These are phyloP conservation scores for Idaea biselata DNA, from an alignment of 2,888 invertebrate species.

Conservation along the genomic window DNA sequence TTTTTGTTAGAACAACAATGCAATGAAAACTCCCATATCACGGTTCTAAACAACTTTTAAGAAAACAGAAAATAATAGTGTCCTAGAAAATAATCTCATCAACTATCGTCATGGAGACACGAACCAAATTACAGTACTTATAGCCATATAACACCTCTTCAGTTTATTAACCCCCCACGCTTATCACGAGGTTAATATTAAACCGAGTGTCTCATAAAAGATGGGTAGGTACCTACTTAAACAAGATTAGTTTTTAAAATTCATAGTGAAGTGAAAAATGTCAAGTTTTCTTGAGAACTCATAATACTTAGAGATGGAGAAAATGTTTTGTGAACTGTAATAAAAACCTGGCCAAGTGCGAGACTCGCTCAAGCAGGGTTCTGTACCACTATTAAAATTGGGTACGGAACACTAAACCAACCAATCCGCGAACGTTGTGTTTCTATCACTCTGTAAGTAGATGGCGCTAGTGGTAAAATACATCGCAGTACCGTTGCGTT, in stretches of 20 bases:
- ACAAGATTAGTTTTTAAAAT: conserved; percentile 19
- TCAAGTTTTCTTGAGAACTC: conserved; percentile 3
- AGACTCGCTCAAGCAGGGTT: too few relatives aligned
- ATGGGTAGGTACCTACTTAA: conserved; percentile 18
- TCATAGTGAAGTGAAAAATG: conserved; percentile 9
- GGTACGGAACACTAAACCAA: too few relatives aligned
- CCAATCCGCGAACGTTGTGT: too few relatives aligned
- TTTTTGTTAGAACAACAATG: too few relatives aligned
- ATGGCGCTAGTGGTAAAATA: too few relatives aligned
- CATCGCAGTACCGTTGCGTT: too few relatives aligned
- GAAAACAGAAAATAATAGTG: background rate
- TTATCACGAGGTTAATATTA: conserved; percentile 24
- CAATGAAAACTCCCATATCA: too few relatives aligned
- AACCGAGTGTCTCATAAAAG: background rate
- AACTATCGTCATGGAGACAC: background rate
- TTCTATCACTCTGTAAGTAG: too few relatives aligned
- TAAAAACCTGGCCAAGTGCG: background rate
- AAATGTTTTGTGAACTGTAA: background rate
- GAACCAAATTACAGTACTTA: background rate
- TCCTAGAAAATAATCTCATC: background rate
- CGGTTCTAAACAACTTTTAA: too few relatives aligned
- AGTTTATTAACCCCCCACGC: conserved; percentile 26
- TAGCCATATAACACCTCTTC: conserved; percentile 6
- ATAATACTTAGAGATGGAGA: background rate
- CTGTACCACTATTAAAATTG: too few relatives aligned